Base-by-base conservation (phyloP, 2,113 vertebrate species). In the Struthio camelus region DNA sequence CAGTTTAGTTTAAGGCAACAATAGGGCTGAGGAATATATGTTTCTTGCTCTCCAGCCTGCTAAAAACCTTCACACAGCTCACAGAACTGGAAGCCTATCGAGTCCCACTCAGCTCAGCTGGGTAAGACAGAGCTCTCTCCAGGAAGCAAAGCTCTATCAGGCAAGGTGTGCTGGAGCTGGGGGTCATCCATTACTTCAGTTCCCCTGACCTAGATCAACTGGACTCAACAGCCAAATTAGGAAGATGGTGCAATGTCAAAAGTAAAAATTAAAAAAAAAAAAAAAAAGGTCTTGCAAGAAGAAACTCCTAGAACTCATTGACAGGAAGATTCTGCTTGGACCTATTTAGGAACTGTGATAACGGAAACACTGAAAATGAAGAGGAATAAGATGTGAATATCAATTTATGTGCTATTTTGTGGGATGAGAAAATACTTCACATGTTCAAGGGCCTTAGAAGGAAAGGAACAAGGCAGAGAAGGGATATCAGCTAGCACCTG, bases 1-100 rank as follows among this genome's bases (percentile, higher is more conserved):
- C 40, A 40, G 6, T 50, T 89, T 7, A 40, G 19, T 48, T 12
- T 14, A 53, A 78, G 6, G 58, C 1, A 62, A 0, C 0, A 56
- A 15, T 19, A 11, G 0, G 1, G 10, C 24, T n/a, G 17, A 19
- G 13, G 30, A 79, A 36, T 9, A 18, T 0, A 32, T 1, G 2
- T 2, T 34, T 56, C 32, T n/a, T 32, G n/a, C 30, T 73, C 32
- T 62, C n/a, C 28, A 14, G 34, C 23, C 22, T 44, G 40, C 34
- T 19, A 44, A 40, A 75, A 89, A 38, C 36, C 36, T 73, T 42
- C 24, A 36, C 0, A 0, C 10, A 19, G 16, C 32, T 72, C 48
- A 51, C 67, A 77, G 71, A 92, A 80, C 20, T 14, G 30, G 36
- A 67, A 75, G n/a, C 28, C 32, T 42, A 10, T 23, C 71, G n/a